Percentiles rank a stretch among this genome's conserved stretches.
Evolutionary conservation across 2,888 invertebrate species (phyloP).

Genomic region (Leptinotarsa rubiginosa): DNA sequence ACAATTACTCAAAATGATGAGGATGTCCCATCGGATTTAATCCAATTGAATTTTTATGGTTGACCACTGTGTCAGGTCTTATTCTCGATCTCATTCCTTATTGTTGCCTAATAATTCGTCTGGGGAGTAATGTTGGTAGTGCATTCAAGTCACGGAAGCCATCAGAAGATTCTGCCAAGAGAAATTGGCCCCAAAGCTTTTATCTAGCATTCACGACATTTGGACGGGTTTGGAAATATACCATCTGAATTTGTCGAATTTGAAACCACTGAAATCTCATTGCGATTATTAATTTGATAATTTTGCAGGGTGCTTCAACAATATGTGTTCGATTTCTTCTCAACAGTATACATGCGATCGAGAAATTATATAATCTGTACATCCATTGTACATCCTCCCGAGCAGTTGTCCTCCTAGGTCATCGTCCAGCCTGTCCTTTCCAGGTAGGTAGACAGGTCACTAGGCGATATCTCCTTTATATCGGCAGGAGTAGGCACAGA

Average conservation of each 20-base stretch:
- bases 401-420: too few species aligned
- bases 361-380: too few species aligned
- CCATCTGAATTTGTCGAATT: neutral
- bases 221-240: neutral
- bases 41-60: conserved; percentile 1
- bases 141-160: conserved; percentile 32
- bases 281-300: too few species aligned
- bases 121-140: conserved; percentile 22
- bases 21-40: neutral
- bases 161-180: conserved; percentile 28
- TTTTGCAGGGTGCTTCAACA: too few species aligned
- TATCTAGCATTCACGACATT: neutral
- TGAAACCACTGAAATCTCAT: too few species aligned
- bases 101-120: conserved; percentile 17
- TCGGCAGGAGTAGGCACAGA: too few species aligned
- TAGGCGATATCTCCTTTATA: too few species aligned
- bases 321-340: too few species aligned
- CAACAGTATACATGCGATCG: too few species aligned
- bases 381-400: too few species aligned
- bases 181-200: conserved; percentile 8
- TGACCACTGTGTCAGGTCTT: neutral
- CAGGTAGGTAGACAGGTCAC: too few species aligned
- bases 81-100: conserved; percentile 5
- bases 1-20: neutral
- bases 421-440: too few species aligned